A percentile compares a stretch with the other conserved stretches of the same genome.
Conservation (phyloP, 2,888 invertebrate genomes). For the Catocala sponsa region DNA sequence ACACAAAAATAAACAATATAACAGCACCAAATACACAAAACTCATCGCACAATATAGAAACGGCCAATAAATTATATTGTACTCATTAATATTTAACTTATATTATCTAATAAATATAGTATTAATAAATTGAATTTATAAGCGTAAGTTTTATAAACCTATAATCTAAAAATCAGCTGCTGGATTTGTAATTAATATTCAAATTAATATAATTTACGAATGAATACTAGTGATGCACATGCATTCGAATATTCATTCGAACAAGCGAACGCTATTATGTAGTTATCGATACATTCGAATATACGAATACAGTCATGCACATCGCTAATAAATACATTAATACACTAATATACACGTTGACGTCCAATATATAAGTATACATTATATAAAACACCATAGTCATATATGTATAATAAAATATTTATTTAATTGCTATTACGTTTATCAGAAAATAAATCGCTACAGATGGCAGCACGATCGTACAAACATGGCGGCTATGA, state of each 20-base stretch:
- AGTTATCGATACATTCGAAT: too few relatives aligned
- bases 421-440: too few relatives aligned
- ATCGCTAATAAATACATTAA: too few relatives aligned
- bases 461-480: slow-evolving; percentile 5
- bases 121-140: slow-evolving; percentile 22
- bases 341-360: too few relatives aligned
- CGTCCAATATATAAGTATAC: too few relatives aligned
- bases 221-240: too few relatives aligned
- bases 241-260: too few relatives aligned
- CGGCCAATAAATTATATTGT: slow-evolving; percentile 36
- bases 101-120: slow-evolving; percentile 5
- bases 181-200: slow-evolving; percentile 5
- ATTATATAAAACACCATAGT: too few relatives aligned
- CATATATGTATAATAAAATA: too few relatives aligned
- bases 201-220: background rate
- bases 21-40: slow-evolving; percentile 37
- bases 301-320: too few relatives aligned
- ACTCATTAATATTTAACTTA: slow-evolving; percentile 37
- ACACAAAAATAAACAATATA: slow-evolving; percentile 1
- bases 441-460: background rate
- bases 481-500: slow-evolving; percentile 4
- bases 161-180: slow-evolving; percentile 40
- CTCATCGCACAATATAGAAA: background rate
- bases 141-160: slow-evolving; percentile 50
- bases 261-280: too few relatives aligned